These are phyloP conservation scores for Nicator chloris DNA, from an alignment of 2,113 vertebrate species.

Conservation along the genomic window DNA sequence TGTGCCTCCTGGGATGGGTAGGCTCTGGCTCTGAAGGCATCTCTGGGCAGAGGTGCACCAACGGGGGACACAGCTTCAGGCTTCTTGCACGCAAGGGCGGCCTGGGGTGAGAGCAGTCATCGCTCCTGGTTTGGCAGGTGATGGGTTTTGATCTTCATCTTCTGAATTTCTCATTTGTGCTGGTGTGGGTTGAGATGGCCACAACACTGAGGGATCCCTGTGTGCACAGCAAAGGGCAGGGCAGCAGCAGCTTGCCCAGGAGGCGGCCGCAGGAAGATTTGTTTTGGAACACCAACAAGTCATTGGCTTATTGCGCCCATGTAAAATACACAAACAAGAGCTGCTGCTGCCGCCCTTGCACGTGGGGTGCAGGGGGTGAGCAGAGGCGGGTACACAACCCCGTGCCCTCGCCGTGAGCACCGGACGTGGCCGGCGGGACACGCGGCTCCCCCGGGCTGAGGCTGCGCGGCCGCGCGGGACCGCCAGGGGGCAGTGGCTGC, in stretches of 20 bases:
- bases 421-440: neutral
- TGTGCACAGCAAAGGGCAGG: neutral
- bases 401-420: fast-evolving
- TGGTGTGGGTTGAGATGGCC: neutral
- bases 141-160: neutral
- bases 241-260: neutral
- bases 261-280: neutral
- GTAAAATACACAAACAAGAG: neutral
- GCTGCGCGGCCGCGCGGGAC: neutral
- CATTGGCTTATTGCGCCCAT: neutral
- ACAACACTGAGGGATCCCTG: neutral
- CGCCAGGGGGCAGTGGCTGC: conserved; percentile 7
- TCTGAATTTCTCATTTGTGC: neutral
- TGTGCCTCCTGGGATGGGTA: fast-evolving
- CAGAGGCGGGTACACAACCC: neutral
- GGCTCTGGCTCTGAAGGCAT: neutral
- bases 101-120: neutral
- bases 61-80: neutral
- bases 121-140: neutral
- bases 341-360: neutral
- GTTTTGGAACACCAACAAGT: neutral
- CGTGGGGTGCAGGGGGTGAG: neutral
- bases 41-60: neutral
- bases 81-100: neutral
- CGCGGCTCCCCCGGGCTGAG: fast-evolving